Evolutionary conservation across 2,888 invertebrate genomes (phyloP).

Genomic region (Lamproptera curius): DNA sequence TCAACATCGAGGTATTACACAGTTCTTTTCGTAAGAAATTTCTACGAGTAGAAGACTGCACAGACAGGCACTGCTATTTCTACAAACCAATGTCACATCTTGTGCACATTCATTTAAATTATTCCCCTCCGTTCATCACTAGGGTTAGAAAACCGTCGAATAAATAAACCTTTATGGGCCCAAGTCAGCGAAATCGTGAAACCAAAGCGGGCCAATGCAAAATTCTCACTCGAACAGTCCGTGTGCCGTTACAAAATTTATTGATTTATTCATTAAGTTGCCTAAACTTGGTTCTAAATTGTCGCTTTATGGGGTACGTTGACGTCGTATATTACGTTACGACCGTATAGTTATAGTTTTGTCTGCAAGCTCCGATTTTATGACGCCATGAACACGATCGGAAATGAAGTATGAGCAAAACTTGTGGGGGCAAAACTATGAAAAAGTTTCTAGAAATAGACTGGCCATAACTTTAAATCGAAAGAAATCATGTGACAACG

Average conservation of each 20-base stretch:
- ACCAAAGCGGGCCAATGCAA: slow-evolving; percentile 35
- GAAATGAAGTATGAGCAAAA: slow-evolving; percentile 19
- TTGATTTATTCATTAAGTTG: slow-evolving; percentile 57
- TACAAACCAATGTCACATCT: too few species aligned
- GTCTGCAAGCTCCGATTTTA: slow-evolving; percentile 16
- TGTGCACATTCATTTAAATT: too few species aligned
- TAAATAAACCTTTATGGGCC: slow-evolving; percentile 27
- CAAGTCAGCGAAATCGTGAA: slow-evolving; percentile 42
- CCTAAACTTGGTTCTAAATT: slow-evolving; percentile 38
- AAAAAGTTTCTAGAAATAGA: slow-evolving; percentile 1
- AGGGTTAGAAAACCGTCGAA: not conserved
- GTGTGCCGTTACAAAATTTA: slow-evolving; percentile 37
- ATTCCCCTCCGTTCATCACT: too few species aligned
- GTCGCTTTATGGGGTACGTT: slow-evolving; percentile 31
- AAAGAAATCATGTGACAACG: too few species aligned
- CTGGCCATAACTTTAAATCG: too few species aligned
- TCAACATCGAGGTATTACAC: too few species aligned
- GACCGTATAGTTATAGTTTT: slow-evolving; percentile 14
- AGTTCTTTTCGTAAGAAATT: too few species aligned
- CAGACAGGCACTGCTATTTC: too few species aligned
- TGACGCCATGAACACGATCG: slow-evolving; percentile 16
- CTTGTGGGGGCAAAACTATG: slow-evolving; percentile 2
- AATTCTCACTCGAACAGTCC: slow-evolving; percentile 41
- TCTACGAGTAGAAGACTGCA: too few species aligned
- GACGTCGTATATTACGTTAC: slow-evolving; percentile 22